These are phyloP conservation scores for Carcharodon carcharias DNA, from an alignment of 2,797 vertebrate genomes.

Conservation along the genomic window DNA sequence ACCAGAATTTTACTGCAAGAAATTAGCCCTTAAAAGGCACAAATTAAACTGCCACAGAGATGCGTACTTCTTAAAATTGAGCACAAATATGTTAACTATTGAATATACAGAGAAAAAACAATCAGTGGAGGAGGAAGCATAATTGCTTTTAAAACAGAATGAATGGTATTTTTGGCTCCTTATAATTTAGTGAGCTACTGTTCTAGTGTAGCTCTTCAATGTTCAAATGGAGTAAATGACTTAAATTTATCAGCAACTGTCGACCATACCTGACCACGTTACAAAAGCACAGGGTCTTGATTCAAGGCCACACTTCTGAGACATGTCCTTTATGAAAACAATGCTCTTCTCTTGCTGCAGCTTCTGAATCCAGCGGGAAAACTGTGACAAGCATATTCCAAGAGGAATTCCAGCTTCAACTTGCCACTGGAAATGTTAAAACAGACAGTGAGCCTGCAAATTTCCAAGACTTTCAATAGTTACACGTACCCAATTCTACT, in stretches of 20 bases:
- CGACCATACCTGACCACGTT: conserved; percentile 82
- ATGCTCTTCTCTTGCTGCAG: conserved; percentile 71
- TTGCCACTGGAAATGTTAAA: conserved; percentile 59
- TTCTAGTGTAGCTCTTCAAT: neutral
- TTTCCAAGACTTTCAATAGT: neutral
- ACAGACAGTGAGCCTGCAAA: no score
- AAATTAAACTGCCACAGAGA: neutral
- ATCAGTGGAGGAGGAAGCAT: neutral
- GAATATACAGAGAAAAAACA: neutral
- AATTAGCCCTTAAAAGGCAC: neutral
- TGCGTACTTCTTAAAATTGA: neutral
- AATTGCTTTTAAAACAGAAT: neutral
- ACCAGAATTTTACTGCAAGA: neutral
- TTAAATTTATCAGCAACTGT: neutral
- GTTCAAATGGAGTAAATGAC: neutral
- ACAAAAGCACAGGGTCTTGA: conserved; percentile 72
- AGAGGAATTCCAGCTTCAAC: conserved; percentile 82
- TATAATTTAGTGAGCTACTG: neutral
- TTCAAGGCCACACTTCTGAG: conserved; percentile 44
- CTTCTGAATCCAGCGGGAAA: conserved; percentile 77
- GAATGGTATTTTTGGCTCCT: neutral
- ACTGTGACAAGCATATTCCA: conserved; percentile 77
- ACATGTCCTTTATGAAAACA: conserved; percentile 51
- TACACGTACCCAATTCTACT: neutral
- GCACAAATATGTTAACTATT: neutral